A percentile compares a stretch with the other conserved stretches of the same genome.
These are phyloP conservation scores for Pogonognathellus flavescens DNA, from an alignment of 1,140 invertebrate species.

Conservation along the genomic window DNA sequence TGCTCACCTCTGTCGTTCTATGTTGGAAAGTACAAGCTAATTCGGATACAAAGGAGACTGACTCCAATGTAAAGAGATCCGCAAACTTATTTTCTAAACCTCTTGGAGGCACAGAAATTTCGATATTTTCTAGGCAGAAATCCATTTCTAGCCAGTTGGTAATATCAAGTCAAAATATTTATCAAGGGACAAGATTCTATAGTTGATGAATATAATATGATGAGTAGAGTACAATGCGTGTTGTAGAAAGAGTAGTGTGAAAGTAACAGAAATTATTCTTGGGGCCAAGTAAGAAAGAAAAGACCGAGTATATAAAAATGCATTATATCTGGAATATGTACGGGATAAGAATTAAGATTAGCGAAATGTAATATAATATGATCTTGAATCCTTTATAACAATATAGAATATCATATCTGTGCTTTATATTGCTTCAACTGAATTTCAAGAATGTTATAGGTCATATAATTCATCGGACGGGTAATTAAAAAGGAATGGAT, in stretches of 20 bases:
- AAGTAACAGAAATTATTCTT: too few relatives aligned
- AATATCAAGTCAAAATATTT: too few relatives aligned
- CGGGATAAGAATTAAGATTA: too few relatives aligned
- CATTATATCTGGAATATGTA: too few relatives aligned
- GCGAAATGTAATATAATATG: background rate
- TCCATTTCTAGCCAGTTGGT: background rate
- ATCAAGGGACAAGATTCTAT: background rate
- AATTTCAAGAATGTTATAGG: too few relatives aligned
- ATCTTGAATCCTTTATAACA: background rate
- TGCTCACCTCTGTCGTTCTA: conserved; percentile 59
- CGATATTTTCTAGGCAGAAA: conserved; percentile 25
- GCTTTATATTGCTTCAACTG: too few relatives aligned
- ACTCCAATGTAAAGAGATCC: conserved; percentile 64
- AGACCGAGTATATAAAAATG: too few relatives aligned
- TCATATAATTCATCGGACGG: background rate
- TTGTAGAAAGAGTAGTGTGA: too few relatives aligned
- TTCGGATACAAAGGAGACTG: conserved; percentile 61
- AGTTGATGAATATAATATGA: background rate
- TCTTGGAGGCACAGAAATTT: conserved; percentile 58
- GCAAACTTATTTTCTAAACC: conserved; percentile 55
- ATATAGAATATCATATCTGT: background rate
- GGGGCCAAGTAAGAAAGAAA: too few relatives aligned
- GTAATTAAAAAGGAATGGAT: background rate
- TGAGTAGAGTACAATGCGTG: too few relatives aligned
- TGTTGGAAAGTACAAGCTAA: conserved; percentile 61